Evolutionary conservation across 1,140 invertebrate genomes (phyloP).

Genomic region (Euwallacea fornicatus): DNA sequence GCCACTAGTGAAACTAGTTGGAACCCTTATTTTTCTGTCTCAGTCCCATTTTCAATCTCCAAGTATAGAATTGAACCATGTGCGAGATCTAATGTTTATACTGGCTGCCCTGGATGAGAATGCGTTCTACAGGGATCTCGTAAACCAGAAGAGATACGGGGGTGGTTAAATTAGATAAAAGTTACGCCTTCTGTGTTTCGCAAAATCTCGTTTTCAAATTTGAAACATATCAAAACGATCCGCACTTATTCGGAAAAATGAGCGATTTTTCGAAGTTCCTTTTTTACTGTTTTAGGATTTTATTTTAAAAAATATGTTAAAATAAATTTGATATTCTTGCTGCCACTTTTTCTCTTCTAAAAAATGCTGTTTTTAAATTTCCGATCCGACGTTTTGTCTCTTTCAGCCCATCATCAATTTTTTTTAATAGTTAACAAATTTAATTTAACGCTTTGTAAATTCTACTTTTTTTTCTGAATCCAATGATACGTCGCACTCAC

Average conservation of each 20-base stretch:
- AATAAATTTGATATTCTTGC: not conserved
- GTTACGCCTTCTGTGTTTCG: not conserved
- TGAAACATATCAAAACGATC: not conserved
- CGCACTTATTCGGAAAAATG: not conserved
- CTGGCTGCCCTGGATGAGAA: too few relatives aligned
- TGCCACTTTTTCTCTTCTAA: not conserved
- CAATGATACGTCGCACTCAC: not conserved
- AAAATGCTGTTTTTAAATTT: not conserved
- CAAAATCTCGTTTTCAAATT: not conserved
- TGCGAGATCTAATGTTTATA: too few relatives aligned
- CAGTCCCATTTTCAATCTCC: too few relatives aligned
- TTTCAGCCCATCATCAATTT: not conserved
- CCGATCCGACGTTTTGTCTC: not conserved
- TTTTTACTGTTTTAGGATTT: not conserved
- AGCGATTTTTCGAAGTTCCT: not conserved
- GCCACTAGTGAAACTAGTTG: too few relatives aligned
- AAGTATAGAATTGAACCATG: too few relatives aligned
- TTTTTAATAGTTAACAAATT: not conserved
- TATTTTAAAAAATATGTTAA: not conserved
- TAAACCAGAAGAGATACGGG: too few relatives aligned
- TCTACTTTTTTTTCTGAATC: too few relatives aligned
- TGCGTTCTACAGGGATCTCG: too few relatives aligned
- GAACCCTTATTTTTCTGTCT: too few relatives aligned
- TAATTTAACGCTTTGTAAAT: not conserved
- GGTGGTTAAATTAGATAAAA: not conserved